phyloP scores from a whole-genome alignment of 2,888 invertebrate species.

The Euzetes globulus region DNA sequence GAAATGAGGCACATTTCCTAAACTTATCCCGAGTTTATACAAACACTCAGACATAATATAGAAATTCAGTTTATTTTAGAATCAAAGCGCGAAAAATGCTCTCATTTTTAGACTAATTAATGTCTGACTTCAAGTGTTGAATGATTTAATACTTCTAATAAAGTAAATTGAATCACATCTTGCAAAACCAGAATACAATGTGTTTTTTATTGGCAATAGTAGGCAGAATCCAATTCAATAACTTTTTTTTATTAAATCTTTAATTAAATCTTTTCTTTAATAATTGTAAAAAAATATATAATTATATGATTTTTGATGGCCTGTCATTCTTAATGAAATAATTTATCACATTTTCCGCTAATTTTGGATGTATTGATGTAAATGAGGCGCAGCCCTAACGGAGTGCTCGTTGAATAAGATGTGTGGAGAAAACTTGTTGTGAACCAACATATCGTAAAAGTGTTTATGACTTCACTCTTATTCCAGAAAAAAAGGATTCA shows the following conservation, averaged over 20 bases:
- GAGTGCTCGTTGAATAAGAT: not conserved
- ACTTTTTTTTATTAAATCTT: not conserved
- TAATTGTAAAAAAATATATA: not conserved
- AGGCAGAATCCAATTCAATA: too few relatives aligned
- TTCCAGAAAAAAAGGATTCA: not conserved
- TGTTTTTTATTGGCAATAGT: too few relatives aligned
- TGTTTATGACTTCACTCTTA: not conserved
- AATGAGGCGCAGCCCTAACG: not conserved
- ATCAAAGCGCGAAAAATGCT: not conserved
- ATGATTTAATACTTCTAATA: not conserved
- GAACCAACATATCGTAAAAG: conserved; percentile 1
- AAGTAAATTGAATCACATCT: not conserved
- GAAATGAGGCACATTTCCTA: not conserved
- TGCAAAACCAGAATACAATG: too few relatives aligned
- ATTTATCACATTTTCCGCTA: not conserved
- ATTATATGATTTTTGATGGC: not conserved
- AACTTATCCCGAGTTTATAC: not conserved
- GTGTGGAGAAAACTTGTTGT: not conserved
- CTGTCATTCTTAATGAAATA: not conserved
- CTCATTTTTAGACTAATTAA: not conserved
- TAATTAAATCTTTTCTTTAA: not conserved
- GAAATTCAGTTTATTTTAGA: not conserved
- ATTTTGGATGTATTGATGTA: not conserved
- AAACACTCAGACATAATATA: not conserved
- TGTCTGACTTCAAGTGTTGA: not conserved